Conservation (phyloP, 2,113 vertebrate genomes). For the Lethenteron reissneri region DNA sequence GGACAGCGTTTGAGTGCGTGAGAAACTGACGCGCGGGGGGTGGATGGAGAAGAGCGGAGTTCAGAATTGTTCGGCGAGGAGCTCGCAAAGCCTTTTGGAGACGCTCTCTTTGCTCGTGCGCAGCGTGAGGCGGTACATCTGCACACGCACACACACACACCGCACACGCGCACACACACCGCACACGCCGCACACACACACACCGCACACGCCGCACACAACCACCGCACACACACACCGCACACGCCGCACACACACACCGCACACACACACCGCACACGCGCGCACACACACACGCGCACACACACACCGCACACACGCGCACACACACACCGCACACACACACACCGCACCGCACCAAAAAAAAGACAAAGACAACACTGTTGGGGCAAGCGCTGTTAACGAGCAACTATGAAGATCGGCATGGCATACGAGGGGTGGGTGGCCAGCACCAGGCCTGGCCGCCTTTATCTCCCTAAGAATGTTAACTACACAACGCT, state of each 20-base stretch:
- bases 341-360: neutral
- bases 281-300: too few species aligned
- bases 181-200: too few species aligned
- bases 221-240: too few species aligned
- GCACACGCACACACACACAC: neutral
- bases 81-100: slow-evolving; percentile 51
- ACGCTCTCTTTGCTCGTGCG: slow-evolving; percentile 69
- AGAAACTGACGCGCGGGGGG: neutral
- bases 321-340: neutral
- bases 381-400: neutral
- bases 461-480: slow-evolving; percentile 1
- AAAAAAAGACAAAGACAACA: neutral
- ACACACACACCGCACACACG: neutral
- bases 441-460: neutral
- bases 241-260: too few species aligned
- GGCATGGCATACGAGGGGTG: neutral
- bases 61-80: slow-evolving; percentile 51
- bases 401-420: neutral
- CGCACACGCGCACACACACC: too few species aligned
- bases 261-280: too few species aligned
- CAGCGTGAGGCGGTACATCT: slow-evolving; percentile 77
- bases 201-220: too few species aligned
- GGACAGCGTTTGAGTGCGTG: too few species aligned
- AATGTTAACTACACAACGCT: too few species aligned
- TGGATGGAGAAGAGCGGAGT: slow-evolving; percentile 9